Percentiles rank a stretch among this genome's conserved stretches.
Evolutionary conservation across 2,113 vertebrate genomes (phyloP).

Genomic region (Lasiurus borealis): DNA sequence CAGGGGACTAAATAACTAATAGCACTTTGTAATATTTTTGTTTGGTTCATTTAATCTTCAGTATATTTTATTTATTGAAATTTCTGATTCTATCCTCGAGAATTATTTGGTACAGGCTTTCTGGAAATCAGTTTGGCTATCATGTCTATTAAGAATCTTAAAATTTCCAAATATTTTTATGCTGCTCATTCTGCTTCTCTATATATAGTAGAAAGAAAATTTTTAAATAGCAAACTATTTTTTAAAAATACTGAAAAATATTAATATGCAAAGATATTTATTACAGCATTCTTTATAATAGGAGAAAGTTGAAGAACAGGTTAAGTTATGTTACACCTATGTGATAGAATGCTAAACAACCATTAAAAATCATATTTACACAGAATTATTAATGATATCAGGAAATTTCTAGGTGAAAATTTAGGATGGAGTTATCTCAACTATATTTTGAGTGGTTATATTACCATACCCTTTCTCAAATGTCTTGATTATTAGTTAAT

Average conservation of each 20-base stretch:
- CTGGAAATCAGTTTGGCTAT: slow-evolving; percentile 18
- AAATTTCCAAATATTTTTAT: slow-evolving; percentile 24
- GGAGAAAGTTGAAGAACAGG: slow-evolving; percentile 9
- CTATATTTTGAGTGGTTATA: slow-evolving; percentile 48
- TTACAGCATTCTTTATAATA: slow-evolving; percentile 25
- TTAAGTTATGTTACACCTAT: neutral
- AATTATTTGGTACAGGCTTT: slow-evolving; percentile 27
- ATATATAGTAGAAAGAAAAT: neutral
- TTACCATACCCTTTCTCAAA: neutral
- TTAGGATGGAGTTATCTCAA: slow-evolving; percentile 15
- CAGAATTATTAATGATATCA: slow-evolving; percentile 15
- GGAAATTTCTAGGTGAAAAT: slow-evolving; percentile 43
- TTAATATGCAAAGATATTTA: slow-evolving; percentile 22
- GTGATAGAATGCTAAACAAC: neutral
- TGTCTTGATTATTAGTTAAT: slow-evolving; percentile 32
- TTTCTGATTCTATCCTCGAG: slow-evolving; percentile 22
- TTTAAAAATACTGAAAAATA: slow-evolving; percentile 8
- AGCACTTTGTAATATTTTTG: slow-evolving; percentile 43
- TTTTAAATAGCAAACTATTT: neutral
- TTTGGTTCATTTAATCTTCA: slow-evolving; percentile 44
- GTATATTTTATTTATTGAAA: slow-evolving; percentile 25
- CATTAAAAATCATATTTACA: slow-evolving; percentile 51
- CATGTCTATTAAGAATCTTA: slow-evolving; percentile 43
- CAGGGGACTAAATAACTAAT: slow-evolving; percentile 36
- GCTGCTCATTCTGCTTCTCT: neutral